A percentile compares a stretch with the other conserved stretches of the same genome.
Evolutionary conservation across 2,888 invertebrate species (phyloP).

Genomic region (Papilio gigon): DNA sequence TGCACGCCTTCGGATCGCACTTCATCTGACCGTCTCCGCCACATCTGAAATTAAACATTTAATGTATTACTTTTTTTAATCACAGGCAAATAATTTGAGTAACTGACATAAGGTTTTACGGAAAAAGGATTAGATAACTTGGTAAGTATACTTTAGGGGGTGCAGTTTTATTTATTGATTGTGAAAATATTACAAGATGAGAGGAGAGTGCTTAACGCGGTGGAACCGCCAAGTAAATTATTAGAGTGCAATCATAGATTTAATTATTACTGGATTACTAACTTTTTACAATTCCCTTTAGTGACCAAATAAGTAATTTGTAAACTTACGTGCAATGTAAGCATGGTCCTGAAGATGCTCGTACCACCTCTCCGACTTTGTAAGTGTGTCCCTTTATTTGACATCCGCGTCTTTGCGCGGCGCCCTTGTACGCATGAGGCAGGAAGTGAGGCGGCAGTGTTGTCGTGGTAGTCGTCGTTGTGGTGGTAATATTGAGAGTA

Average conservation of each 20-base stretch:
- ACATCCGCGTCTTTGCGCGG: slow-evolving; percentile 89
- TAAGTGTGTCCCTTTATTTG: slow-evolving; percentile 93
- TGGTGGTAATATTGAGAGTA: slow-evolving; percentile 91
- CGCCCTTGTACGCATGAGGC: slow-evolving; percentile 89
- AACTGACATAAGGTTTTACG: too few species aligned
- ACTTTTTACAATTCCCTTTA: too few species aligned
- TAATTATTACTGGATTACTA: too few species aligned
- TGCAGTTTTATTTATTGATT: too few species aligned
- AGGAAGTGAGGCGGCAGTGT: slow-evolving; percentile 92
- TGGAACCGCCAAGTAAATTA: too few species aligned
- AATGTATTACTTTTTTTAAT: background rate
- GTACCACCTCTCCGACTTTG: slow-evolving; percentile 92
- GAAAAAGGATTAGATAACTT: too few species aligned
- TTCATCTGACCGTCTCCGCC: slow-evolving; percentile 96
- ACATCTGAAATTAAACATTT: slow-evolving; percentile 84
- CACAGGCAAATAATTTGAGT: too few species aligned
- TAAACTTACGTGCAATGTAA: slow-evolving; percentile 95
- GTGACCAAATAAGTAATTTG: background rate
- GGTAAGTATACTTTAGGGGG: too few species aligned
- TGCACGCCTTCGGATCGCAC: slow-evolving; percentile 95
- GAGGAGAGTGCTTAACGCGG: too few species aligned
- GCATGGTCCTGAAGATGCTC: slow-evolving; percentile 94
- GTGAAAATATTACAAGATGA: too few species aligned
- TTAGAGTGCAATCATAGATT: too few species aligned
- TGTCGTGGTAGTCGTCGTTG: slow-evolving; percentile 93